Evolutionary conservation across 2,797 vertebrate species (phyloP), one percentile per base, ranked within the genome.

Genomic region (Pangasius macronema): DNA sequence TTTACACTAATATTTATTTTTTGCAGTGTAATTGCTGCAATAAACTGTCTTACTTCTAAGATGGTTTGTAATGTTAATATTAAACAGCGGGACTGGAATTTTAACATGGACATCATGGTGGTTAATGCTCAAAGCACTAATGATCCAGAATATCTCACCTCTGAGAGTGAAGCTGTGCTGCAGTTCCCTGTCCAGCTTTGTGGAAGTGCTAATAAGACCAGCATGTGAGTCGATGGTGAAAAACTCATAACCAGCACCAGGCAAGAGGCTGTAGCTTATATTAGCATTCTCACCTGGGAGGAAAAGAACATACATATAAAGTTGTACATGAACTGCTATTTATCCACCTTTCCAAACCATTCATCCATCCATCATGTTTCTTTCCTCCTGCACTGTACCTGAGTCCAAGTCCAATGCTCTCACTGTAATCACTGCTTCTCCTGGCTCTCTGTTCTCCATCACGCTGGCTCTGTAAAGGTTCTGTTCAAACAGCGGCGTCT

Each of bases 351-450:
- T 51, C 42, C 42, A 5, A 49, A 49, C 24, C 42, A 75, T 49
- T 3, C 42, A 73, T 46, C 24, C 42, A 51, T 49, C 72, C 13
- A n/a, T 51, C 73, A 30, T n/a, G 27, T 9, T 18, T 30, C 27
- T 76, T 53, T 53, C 49, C 27, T 77, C 49, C 49, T 18, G 5
- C 16, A 10, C n/a, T 72, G 27, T 95, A 99, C 98, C 98, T 95
- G 97, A 95, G 92, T 99, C 98, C 87, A 85, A 80, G 88, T 99
- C 98, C 22, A 92, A 83, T 85, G 97, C 97, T 72, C 95, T 95
- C 79, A 99, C 95, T 86, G 91, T 94, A 92, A 96, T 0, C 36
- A 98, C 95, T 18, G 94, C 91, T 16, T 95, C 92, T 81, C 97
- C 97, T 0, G 96, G 95, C 73, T 93, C 92, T 88, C 82, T 93